Conservation (phyloP, 2,113 vertebrate genomes). For the Aldabrachelys gigantea region DNA sequence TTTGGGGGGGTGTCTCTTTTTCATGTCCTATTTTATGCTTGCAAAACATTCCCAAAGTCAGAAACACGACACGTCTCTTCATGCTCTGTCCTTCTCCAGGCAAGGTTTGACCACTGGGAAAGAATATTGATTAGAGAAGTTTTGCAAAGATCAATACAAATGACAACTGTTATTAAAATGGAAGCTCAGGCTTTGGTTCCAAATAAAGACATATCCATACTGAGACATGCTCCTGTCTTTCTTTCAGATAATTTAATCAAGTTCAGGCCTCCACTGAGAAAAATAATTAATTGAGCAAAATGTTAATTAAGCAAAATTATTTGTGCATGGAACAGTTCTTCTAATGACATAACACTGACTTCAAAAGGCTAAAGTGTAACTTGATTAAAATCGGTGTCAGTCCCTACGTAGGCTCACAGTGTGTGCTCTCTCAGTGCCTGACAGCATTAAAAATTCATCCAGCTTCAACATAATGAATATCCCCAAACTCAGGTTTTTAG, state of each 20-base stretch:
- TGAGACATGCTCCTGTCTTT: not conserved
- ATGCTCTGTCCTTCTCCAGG: not conserved
- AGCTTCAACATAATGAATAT: accelerated
- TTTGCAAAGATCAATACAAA: constrained; percentile 25
- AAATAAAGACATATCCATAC: not conserved
- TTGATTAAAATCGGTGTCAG: not conserved
- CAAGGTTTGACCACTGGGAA: constrained; percentile 16
- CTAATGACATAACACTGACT: not conserved
- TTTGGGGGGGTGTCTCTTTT: not conserved
- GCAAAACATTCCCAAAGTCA: not conserved
- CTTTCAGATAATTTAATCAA: constrained; percentile 20
- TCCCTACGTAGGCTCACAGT: not conserved
- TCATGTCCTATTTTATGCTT: constrained; percentile 36
- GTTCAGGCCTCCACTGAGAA: constrained; percentile 20
- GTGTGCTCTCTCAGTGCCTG: accelerated
- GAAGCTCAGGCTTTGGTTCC: not conserved
- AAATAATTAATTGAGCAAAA: constrained; percentile 45
- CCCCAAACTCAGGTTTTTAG: not conserved
- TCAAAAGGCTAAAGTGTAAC: not conserved
- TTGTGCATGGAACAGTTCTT: constrained; percentile 9
- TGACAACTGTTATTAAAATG: not conserved
- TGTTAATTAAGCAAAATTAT: constrained; percentile 15
- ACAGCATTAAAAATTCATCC: not conserved
- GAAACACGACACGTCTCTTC: constrained; percentile 44
- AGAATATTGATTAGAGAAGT: constrained; percentile 6